A percentile compares a stretch with the other conserved stretches of the same genome.
Conservation (phyloP, 2,797 vertebrate genomes). For the Dipus sagitta region DNA sequence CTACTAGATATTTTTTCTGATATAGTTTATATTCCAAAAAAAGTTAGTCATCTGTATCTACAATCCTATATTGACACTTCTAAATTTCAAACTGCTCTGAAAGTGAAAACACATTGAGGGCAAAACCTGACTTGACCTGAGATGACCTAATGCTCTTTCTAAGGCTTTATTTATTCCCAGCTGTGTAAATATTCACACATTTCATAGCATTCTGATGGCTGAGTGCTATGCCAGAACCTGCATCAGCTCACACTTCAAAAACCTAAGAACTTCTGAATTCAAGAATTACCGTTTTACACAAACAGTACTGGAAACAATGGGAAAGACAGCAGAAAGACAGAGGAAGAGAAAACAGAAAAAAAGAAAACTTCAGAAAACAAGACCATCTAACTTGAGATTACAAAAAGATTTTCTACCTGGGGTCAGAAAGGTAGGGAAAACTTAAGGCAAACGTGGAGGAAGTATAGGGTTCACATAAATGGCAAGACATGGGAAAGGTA, state of each 20-base stretch:
- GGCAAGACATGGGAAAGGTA: background rate
- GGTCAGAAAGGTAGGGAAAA: background rate
- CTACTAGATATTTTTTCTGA: background rate
- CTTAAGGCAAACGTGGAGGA: background rate
- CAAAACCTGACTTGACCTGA: background rate
- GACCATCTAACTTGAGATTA: too few relatives aligned
- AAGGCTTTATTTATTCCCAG: background rate
- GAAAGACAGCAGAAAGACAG: background rate
- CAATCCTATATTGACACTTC: background rate
- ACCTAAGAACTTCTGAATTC: background rate
- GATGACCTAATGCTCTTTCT: background rate
- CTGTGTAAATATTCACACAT: background rate
- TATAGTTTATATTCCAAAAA: conserved; percentile 17
- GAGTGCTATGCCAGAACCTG: background rate
- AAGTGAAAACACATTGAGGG: conserved; percentile 1
- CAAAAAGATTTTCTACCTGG: background rate
- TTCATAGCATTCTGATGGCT: background rate
- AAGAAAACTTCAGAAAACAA: background rate
- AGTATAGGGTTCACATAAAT: background rate
- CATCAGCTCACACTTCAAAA: conserved; percentile 2
- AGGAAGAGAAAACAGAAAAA: background rate
- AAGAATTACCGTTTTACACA: background rate
- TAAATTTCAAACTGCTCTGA: conserved; percentile 31
- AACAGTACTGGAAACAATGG: background rate
- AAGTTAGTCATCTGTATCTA: background rate